Percentiles rank a stretch among this genome's conserved stretches.
Evolutionary conservation across 2,888 invertebrate species (phyloP).

Genomic region (Drosophila conformis): DNA sequence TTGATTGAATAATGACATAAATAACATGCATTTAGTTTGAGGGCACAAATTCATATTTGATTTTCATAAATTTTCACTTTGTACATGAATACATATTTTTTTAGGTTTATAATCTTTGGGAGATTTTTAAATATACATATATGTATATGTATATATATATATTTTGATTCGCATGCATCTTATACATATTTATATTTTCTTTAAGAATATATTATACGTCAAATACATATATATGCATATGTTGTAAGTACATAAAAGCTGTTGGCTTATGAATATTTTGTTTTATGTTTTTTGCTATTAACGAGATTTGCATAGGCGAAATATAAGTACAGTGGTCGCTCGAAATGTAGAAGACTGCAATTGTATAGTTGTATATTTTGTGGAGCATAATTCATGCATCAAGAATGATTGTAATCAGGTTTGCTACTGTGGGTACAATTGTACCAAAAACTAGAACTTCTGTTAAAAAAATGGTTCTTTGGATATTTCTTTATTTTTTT

Average conservation of each 20-base stretch:
- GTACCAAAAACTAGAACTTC: background rate
- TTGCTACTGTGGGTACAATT: background rate
- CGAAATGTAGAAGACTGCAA: background rate
- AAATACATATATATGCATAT: conserved; percentile 24
- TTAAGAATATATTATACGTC: conserved; percentile 9
- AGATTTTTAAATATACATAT: conserved; percentile 5
- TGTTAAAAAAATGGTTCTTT: background rate
- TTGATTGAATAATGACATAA: conserved; percentile 35
- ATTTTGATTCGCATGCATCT: conserved; percentile 49
- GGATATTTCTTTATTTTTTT: background rate
- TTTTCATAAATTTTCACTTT: conserved; percentile 49
- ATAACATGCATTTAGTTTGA: conserved; percentile 51
- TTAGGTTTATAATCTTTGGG: conserved; percentile 10
- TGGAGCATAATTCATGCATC: background rate
- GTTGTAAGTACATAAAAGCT: conserved; percentile 26
- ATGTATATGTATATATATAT: background rate
- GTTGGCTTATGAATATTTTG: conserved; percentile 20
- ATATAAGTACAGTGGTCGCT: conserved; percentile 25
- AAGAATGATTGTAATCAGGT: background rate
- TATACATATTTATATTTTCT: conserved; percentile 20
- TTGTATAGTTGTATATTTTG: background rate
- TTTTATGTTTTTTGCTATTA: conserved; percentile 5
- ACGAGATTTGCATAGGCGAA: conserved; percentile 18
- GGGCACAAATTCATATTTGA: conserved; percentile 46
- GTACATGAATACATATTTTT: conserved; percentile 55